Conservation (phyloP, 2,113 vertebrate genomes). For the Passer domesticus region DNA sequence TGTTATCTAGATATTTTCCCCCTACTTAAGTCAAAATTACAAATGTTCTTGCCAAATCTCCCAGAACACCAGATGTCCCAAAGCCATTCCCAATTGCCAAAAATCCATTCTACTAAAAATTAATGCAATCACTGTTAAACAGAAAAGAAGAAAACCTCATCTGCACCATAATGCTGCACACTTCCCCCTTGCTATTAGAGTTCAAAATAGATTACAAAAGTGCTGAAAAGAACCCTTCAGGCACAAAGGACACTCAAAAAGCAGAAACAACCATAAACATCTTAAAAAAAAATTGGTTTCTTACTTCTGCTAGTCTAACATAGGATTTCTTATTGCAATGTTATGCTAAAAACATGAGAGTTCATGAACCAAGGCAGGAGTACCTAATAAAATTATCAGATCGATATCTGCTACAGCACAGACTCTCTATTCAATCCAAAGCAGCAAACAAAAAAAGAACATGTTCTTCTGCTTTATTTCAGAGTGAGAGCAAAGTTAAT, state of each 20-base stretch:
- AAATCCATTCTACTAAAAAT: background rate
- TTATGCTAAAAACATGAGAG: conserved; percentile 21
- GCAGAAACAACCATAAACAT: background rate
- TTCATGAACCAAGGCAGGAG: conserved; percentile 46
- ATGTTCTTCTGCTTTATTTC: conserved; percentile 59
- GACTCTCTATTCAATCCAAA: conserved; percentile 34
- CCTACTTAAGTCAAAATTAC: background rate
- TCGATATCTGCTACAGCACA: conserved; percentile 20
- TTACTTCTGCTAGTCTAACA: background rate
- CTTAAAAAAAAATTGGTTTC: background rate
- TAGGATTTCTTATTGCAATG: background rate
- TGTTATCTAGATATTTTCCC: background rate
- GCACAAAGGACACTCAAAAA: background rate
- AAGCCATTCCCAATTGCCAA: background rate
- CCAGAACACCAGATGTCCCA: background rate
- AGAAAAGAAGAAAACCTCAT: background rate
- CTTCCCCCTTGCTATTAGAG: background rate
- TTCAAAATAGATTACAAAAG: background rate
- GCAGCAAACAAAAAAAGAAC: conserved; percentile 1
- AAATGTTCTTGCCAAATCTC: background rate
- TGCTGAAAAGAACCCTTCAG: background rate
- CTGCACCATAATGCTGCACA: background rate
- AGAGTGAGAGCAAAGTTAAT: conserved; percentile 72
- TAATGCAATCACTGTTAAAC: background rate
- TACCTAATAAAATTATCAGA: conserved; percentile 50